Conservation (phyloP, 1,140 invertebrate species). For the Drosophila cardini region DNA sequence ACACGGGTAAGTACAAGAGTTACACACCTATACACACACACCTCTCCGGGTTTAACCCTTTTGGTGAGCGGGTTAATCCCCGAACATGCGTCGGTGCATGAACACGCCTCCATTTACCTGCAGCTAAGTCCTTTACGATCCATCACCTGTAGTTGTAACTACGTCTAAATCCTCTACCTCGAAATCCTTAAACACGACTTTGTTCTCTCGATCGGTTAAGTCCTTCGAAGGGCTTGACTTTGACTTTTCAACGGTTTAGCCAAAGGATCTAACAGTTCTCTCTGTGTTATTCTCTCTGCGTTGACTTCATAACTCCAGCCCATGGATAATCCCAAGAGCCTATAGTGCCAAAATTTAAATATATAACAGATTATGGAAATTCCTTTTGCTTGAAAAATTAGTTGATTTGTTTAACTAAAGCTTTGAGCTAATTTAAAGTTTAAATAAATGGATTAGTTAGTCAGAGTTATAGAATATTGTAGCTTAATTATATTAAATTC, state of each 20-base stretch:
- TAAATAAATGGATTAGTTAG: too few species aligned
- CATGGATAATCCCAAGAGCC: slow-evolving; percentile 1
- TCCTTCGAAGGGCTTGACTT: slow-evolving; percentile 41
- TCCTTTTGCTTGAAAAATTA: too few species aligned
- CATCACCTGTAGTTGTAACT: slow-evolving; percentile 18
- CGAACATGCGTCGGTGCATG: slow-evolving; percentile 10
- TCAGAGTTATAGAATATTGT: too few species aligned
- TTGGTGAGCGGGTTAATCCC: slow-evolving; percentile 15
- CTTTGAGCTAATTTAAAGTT: too few species aligned
- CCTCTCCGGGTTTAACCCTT: slow-evolving; percentile 30
- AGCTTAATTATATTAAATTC: too few species aligned
- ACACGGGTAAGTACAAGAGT: slow-evolving; percentile 87
- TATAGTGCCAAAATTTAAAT: background rate
- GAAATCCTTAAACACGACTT: slow-evolving; percentile 29
- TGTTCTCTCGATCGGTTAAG: slow-evolving; percentile 22
- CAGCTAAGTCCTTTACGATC: slow-evolving; percentile 32
- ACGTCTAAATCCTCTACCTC: background rate
- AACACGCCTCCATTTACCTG: slow-evolving; percentile 37
- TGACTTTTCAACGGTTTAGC: slow-evolving; percentile 46
- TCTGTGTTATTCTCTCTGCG: slow-evolving; percentile 13
- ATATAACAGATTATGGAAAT: background rate
- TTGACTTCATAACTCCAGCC: slow-evolving; percentile 35
- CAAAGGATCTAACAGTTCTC: background rate
- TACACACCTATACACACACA: background rate
- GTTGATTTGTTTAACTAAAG: too few species aligned